Evolutionary conservation across 1,140 invertebrate species (phyloP).

Genomic region (Zaprionus nigranus): DNA sequence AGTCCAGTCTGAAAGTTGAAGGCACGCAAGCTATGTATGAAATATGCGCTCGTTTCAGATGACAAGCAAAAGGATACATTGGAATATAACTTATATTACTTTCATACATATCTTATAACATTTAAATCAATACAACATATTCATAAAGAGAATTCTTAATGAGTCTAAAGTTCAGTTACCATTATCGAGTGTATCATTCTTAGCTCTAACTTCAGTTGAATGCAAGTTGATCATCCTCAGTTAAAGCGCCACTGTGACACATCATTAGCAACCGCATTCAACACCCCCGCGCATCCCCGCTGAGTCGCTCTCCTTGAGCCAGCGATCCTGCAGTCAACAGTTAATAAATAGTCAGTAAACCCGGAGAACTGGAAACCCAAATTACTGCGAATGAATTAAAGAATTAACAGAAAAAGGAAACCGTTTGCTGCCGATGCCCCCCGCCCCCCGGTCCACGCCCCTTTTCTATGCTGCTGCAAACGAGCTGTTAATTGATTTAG

Average conservation of each 20-base stretch:
- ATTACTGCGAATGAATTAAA: conserved; percentile 70
- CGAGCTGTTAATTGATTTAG: conserved; percentile 83
- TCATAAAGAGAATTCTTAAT: background rate
- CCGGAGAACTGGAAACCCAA: conserved; percentile 51
- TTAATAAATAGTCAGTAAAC: conserved; percentile 72
- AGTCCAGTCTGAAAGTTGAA: conserved; percentile 9
- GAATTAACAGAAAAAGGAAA: conserved; percentile 56
- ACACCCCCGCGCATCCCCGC: conserved; percentile 24
- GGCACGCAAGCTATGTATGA: background rate
- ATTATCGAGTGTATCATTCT: too few species aligned
- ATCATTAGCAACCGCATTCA: conserved; percentile 4
- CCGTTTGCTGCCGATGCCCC: conserved; percentile 14
- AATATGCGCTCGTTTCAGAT: conserved; percentile 12
- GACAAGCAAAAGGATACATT: conserved; percentile 9
- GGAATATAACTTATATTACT: background rate
- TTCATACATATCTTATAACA: background rate
- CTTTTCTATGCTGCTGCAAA: conserved; percentile 44
- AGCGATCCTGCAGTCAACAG: conserved; percentile 60
- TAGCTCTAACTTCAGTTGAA: background rate
- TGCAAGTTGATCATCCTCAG: background rate
- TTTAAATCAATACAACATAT: background rate
- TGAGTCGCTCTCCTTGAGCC: conserved; percentile 1
- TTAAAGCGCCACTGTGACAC: background rate
- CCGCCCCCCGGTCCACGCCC: background rate
- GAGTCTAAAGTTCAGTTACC: too few species aligned